Base-by-base conservation (phyloP, 2,888 invertebrate genomes). In the Cosmia pyralina region DNA sequence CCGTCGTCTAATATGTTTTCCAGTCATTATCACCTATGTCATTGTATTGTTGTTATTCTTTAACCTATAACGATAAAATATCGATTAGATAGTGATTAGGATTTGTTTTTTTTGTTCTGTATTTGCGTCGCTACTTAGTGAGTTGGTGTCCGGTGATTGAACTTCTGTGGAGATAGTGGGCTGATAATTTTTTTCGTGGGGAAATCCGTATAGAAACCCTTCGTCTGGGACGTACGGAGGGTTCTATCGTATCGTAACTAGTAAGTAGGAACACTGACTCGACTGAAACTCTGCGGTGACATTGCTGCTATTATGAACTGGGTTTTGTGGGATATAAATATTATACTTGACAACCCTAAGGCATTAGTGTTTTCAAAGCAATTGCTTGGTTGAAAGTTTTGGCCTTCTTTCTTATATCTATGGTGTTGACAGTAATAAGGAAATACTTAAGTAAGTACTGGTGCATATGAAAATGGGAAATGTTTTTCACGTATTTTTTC, bases 1-100 rank as follows among this genome's bases (percentile, higher is more conserved):
- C 71, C 44, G 15, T 53, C 57, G 28, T 28, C 62, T 75, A 70
- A 69, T 72, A 48, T 75, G 69, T 81, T 85, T 79, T 69, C 60
- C 57, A 74, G 38, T 70, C 46, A 46, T 82, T 82, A 82, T 80
- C 75, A n/a, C 1, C 64, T 52, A 69, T 65, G 57, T 75, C 72
- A 67, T 70, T 74, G 58, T 52, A 28, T 59, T 83, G 62, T 75
- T 74, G 59, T 69, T 75, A 58, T 65, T 67, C 55, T 76, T 67
- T 71, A 70, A 74, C 59, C 13, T 65, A 53, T 34, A 66, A 48
- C 38, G 82, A 85, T 86, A 84, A 84, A 62, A 74, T 59, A 53
- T 66, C 68, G 77, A 80, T 86, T 66, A 77, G 72, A 79, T 83
- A 52, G 13, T 34, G 74, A 77, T 83, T 72, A 71, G 10, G 55